A percentile compares a stretch with the other conserved stretches of the same genome.
Conservation (phyloP, 1,140 invertebrate species). For the Chionoecetes opilio region DNA sequence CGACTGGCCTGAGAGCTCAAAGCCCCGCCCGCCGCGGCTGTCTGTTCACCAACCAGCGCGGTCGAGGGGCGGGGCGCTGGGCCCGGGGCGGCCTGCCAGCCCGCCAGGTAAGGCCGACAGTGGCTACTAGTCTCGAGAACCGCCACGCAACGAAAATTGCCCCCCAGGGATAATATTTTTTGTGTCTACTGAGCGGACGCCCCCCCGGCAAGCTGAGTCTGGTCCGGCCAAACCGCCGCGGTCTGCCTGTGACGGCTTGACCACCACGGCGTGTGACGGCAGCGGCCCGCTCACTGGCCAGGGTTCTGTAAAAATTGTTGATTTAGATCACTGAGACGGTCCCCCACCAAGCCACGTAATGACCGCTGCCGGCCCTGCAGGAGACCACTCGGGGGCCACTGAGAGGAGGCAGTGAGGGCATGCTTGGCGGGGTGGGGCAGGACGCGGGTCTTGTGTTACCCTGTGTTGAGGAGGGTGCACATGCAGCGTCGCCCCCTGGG, state of each 20-base stretch:
- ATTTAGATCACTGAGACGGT: not conserved
- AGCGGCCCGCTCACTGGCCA: not conserved
- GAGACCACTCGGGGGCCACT: not conserved
- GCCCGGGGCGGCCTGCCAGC: constrained; percentile 33
- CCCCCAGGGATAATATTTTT: constrained; percentile 70
- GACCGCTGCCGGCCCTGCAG: not conserved
- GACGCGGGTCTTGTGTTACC: constrained; percentile 4
- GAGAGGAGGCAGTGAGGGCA: not conserved
- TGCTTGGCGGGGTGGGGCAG: constrained; percentile 34
- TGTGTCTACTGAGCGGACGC: not conserved
- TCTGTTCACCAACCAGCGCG: not conserved
- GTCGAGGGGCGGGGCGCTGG: constrained; percentile 10
- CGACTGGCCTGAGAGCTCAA: no score
- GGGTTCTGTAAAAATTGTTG: not conserved
- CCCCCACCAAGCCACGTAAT: not conserved
- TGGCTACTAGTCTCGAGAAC: constrained; percentile 24
- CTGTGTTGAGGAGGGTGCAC: not conserved
- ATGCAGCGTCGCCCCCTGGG: constrained; percentile 63
- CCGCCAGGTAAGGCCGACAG: not conserved
- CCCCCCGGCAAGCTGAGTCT: constrained; percentile 36
- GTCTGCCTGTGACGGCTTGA: not conserved
- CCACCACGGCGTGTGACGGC: not conserved
- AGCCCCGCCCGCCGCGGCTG: not conserved
- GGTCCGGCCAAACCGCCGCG: not conserved
- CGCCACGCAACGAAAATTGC: constrained; percentile 67